Conservation (phyloP, 92 coral and sea anemone species). For the Siderastrea siderea region DNA sequence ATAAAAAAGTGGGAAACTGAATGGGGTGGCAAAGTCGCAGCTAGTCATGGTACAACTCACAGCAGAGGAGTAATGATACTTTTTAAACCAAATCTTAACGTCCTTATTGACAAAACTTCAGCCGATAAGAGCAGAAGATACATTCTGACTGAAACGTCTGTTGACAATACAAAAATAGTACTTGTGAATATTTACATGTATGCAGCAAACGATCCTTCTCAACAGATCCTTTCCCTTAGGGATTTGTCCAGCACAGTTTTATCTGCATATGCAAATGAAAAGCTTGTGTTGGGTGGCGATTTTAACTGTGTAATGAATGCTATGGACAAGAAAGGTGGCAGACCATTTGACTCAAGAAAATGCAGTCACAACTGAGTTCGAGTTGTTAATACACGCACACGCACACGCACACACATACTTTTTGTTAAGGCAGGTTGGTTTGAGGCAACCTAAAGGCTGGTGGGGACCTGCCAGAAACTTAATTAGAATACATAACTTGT, state of each 20-base stretch:
- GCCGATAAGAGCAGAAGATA: constrained; percentile 6
- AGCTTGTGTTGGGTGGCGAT: too few species aligned
- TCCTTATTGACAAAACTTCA: neutral
- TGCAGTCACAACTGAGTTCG: neutral
- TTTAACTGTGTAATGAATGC: constrained; percentile 1
- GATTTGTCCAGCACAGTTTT: neutral
- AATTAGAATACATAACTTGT: neutral
- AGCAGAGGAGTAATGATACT: neutral
- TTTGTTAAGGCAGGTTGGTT: too few species aligned
- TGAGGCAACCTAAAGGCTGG: too few species aligned
- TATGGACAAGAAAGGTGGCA: constrained; percentile 13
- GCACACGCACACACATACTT: too few species aligned
- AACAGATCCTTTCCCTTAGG: neutral
- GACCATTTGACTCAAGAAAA: neutral
- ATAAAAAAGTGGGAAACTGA: neutral
- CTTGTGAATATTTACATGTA: neutral
- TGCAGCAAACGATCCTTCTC: neutral
- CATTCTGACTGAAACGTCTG: neutral
- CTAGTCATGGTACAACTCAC: neutral
- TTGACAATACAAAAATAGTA: neutral
- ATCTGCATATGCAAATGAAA: neutral
- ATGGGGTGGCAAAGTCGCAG: neutral
- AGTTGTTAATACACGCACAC: too few species aligned
- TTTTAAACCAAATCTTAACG: neutral
- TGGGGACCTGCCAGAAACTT: too few species aligned